Evolutionary conservation across 2,888 invertebrate species (phyloP), one percentile per base, ranked within the genome.

Genomic region (Trissolcus japonicus): DNA sequence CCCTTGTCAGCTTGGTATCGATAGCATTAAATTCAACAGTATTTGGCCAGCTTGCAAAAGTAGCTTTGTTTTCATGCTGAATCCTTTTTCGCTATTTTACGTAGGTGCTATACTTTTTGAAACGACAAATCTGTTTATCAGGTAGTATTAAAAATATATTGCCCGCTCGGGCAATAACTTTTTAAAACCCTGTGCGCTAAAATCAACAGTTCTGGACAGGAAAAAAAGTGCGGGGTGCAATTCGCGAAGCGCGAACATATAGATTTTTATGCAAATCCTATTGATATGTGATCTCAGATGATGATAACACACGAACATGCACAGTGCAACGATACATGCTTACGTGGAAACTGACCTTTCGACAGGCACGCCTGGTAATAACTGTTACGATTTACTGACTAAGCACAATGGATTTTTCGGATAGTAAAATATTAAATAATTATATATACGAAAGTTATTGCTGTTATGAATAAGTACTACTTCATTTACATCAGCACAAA

Each of bases 181-280:
- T 73, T 79, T 51, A 46, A 63, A 71, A 56, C 74, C 50, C 59
- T 68, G 68, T 65, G 69, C 60, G 79, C 79, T 72, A 79, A 76
- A 68, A 79, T 73, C 76, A 76, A 79, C 79, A 76, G 46, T 57
- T 62, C 55, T 63, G 79, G 75, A 81, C 80, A 75, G 35, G 35
- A 19, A 51, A 80, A 80, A 80, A 80, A 81, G 76, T 68, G 65
- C 65, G 72, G 68, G 74, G 78, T 72, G 79, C 79, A 80, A 81
- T 67, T 79, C 71, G 78, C 75, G 78, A 75, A 79, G 78, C 82
- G 84, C 83, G 81, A 82, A 81, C 80, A 81, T 86, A 88, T 86
- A 87, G 87, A 87, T 87, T 88, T 86, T 88, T 88, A 88, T 88
- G 88, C 86, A 87, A 88, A 88, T 88, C 85, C 82, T 80, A 86